phyloP scores from a whole-genome alignment of 2,797 vertebrate genomes.

The Lemur catta region DNA sequence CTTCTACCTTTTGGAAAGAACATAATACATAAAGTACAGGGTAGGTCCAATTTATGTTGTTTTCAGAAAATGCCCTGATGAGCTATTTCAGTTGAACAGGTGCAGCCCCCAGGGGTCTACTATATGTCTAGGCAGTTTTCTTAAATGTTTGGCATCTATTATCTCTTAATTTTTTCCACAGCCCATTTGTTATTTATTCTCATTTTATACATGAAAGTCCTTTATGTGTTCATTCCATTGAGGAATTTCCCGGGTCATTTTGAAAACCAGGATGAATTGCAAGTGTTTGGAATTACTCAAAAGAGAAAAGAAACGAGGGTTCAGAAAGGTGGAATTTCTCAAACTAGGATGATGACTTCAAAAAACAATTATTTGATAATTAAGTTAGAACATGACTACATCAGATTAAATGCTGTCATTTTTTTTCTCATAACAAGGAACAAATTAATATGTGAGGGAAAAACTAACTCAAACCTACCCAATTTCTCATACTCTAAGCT shows the following conservation, averaged over 20 bases:
- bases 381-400: background rate
- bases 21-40: background rate
- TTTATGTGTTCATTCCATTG: background rate
- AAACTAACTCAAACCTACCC: background rate
- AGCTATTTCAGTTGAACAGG: background rate
- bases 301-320: background rate
- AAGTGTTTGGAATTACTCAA: background rate
- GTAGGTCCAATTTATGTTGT: background rate
- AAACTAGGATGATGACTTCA: background rate
- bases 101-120: background rate
- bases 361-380: conserved; percentile 15
- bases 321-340: background rate
- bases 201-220: background rate
- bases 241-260: conserved; percentile 26
- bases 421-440: background rate
- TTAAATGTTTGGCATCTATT: background rate
- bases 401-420: background rate
- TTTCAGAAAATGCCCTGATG: background rate
- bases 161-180: background rate
- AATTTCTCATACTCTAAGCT: background rate
- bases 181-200: background rate
- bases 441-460: background rate
- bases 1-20: background rate
- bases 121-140: background rate
- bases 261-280: background rate